A percentile compares a stretch with the other conserved stretches of the same genome.
phyloP scores from a whole-genome alignment of 2,797 vertebrate genomes.

The Urosaurus nigricauda region DNA sequence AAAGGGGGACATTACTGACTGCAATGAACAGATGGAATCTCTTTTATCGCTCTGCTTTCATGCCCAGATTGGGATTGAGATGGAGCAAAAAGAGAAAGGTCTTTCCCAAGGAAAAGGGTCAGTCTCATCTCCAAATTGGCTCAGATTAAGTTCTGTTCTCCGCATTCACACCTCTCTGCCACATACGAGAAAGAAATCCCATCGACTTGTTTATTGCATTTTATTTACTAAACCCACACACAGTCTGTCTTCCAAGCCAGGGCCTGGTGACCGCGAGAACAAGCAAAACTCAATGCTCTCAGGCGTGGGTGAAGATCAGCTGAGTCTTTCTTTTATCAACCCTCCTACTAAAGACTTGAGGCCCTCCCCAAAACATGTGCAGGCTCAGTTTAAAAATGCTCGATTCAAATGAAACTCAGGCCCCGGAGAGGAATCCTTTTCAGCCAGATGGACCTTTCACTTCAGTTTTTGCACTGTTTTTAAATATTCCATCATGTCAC shows the following conservation, averaged over 20 bases:
- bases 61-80: background rate
- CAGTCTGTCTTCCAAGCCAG: no score
- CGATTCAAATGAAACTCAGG: background rate
- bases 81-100: background rate
- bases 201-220: no score
- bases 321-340: background rate
- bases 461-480: background rate
- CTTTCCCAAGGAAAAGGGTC: background rate
- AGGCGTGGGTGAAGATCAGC: no score
- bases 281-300: no score
- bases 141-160: background rate
- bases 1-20: constrained; percentile 66
- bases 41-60: constrained; percentile 24
- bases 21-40: constrained; percentile 57
- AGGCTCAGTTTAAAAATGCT: background rate
- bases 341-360: no score
- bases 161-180: background rate
- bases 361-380: background rate
- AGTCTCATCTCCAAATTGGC: background rate
- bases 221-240: no score
- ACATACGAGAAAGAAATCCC: no score
- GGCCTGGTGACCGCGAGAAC: no score
- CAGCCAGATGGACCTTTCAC: background rate
- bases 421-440: background rate
- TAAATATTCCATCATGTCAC: background rate